Percentiles rank a stretch among this genome's conserved stretches.
Evolutionary conservation across 2,888 invertebrate species (phyloP).

Genomic region (Megaustenia siamemsis): DNA sequence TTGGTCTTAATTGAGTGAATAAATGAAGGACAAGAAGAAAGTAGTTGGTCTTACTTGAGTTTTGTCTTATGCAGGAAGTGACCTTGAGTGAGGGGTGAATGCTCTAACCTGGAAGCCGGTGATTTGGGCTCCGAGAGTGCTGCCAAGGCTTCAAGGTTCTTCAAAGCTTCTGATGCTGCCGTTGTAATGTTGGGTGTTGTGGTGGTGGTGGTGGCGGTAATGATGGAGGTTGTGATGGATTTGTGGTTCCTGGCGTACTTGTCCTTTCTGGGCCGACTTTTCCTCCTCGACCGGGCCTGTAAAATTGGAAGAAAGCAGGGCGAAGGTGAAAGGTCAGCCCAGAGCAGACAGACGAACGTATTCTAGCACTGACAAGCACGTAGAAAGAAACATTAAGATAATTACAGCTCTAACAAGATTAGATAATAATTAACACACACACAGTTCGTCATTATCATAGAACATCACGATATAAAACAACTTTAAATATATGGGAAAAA

Average conservation of each 20-base stretch:
- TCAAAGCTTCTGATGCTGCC: background rate
- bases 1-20: too few species aligned
- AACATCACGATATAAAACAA: too few species aligned
- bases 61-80: background rate
- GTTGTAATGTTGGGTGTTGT: background rate
- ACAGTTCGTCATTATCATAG: too few species aligned
- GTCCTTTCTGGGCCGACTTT: slow-evolving; percentile 43
- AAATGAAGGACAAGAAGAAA: background rate
- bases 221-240: background rate
- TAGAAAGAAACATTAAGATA: background rate
- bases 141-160: slow-evolving; percentile 16
- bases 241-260: background rate
- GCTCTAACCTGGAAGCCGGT: background rate
- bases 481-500: too few species aligned
- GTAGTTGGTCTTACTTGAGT: slow-evolving; percentile 24
- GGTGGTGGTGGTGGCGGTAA: background rate
- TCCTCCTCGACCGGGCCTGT: slow-evolving; percentile 46
- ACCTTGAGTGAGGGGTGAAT: background rate
- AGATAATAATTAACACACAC: too few species aligned
- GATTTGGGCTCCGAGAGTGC: background rate
- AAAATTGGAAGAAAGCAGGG: slow-evolving; percentile 23
- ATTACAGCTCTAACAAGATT: too few species aligned
- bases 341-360: slow-evolving; percentile 15
- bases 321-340: slow-evolving; percentile 37
- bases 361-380: background rate